Percentiles rank a stretch among this genome's conserved stretches.
These are phyloP conservation scores for Chaetogeoica ovagalla DNA, from an alignment of 2,888 invertebrate species.

Conservation along the genomic window DNA sequence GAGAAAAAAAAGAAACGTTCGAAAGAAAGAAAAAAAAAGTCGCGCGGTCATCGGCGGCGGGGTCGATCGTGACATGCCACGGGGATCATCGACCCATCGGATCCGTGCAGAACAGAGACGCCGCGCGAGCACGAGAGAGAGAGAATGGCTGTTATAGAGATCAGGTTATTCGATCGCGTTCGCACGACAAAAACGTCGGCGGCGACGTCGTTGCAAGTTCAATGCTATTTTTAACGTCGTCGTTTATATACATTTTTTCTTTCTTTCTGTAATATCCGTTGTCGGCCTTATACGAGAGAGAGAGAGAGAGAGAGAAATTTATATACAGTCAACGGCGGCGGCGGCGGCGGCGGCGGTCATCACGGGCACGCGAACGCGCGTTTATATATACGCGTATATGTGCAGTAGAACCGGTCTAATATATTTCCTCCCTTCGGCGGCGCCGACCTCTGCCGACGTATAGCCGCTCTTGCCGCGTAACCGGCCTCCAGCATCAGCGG, in stretches of 20 bases:
- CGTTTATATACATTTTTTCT: not conserved
- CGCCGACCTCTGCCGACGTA: not conserved
- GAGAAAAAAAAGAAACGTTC: conserved; percentile 4
- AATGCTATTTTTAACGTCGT: conserved; percentile 38
- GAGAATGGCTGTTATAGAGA: not conserved
- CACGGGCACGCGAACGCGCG: not conserved
- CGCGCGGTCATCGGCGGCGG: conserved; percentile 47
- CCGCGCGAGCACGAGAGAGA: not conserved
- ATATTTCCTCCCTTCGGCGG: conserved; percentile 19
- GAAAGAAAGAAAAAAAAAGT: conserved; percentile 26
- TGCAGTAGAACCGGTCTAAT: conserved; percentile 17
- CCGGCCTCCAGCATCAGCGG: too few species aligned
- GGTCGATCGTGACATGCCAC: conserved; percentile 49
- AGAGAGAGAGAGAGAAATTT: too few species aligned
- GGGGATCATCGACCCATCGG: conserved; percentile 50
- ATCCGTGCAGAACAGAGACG: not conserved
- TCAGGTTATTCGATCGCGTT: conserved; percentile 34
- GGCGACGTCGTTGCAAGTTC: conserved; percentile 25
- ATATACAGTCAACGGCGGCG: too few species aligned
- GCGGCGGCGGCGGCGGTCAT: too few species aligned
- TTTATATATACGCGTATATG: not conserved
- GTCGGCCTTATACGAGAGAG: not conserved
- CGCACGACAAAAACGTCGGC: conserved; percentile 28
- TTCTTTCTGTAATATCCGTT: conserved; percentile 3
- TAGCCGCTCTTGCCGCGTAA: too few species aligned